These are phyloP conservation scores for Acrobasis consociella DNA, from an alignment of 2,888 invertebrate species.

Conservation along the genomic window DNA sequence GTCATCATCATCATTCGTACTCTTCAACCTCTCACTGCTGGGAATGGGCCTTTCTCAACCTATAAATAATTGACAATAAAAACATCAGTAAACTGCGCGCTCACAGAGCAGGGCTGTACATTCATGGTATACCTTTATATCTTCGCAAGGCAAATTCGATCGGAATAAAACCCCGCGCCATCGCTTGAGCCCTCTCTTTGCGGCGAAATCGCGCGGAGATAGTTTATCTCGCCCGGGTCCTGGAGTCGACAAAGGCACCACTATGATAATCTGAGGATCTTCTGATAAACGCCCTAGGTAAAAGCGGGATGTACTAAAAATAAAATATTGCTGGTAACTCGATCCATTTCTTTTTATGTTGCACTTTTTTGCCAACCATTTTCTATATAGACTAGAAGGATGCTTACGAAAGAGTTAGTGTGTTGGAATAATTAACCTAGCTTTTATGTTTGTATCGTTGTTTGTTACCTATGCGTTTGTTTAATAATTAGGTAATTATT, in stretches of 20 bases:
- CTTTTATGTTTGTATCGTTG: no score
- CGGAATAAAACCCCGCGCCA: conserved; percentile 66
- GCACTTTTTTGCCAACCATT: not conserved
- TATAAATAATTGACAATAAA: no score
- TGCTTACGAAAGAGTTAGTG: not conserved
- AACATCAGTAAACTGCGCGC: no score
- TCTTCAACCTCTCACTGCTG: no score
- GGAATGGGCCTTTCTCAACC: no score
- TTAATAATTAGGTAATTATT: no score
- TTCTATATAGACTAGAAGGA: not conserved
- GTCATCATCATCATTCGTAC: no score
- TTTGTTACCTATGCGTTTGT: no score
- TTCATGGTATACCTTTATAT: not conserved
- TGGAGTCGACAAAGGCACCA: conserved; percentile 64
- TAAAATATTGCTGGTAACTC: conserved; percentile 14
- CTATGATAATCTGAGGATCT: conserved; percentile 69
- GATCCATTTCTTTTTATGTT: conserved; percentile 11
- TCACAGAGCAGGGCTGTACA: no score
- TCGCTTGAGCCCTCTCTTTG: conserved; percentile 78
- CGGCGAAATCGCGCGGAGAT: conserved; percentile 70
- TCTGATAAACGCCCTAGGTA: conserved; percentile 43
- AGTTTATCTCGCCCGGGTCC: conserved; percentile 70
- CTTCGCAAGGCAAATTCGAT: conserved; percentile 11
- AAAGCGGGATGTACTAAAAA: conserved; percentile 35
- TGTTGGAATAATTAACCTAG: no score